phyloP scores from a whole-genome alignment of 2,888 invertebrate genomes.

The Entomobrya proxima region DNA sequence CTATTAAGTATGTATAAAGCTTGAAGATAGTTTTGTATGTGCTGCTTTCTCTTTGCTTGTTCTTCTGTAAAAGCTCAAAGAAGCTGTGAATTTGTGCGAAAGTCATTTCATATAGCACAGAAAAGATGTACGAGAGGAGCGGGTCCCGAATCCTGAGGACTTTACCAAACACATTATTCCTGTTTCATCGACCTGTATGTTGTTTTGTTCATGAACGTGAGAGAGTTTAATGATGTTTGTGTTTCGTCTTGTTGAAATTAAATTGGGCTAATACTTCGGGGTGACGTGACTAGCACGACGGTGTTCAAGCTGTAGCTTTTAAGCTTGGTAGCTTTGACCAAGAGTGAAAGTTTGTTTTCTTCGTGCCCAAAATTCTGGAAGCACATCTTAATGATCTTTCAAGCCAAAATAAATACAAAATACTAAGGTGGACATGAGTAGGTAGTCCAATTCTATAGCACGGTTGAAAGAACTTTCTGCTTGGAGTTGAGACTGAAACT shows the following conservation, averaged over 20 bases:
- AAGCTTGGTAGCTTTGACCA: too few species aligned
- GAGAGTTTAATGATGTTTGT: conserved; percentile 45
- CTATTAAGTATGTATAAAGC: neutral
- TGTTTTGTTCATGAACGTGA: neutral
- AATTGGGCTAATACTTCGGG: conserved; percentile 37
- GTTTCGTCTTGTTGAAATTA: conserved; percentile 41
- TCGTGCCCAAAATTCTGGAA: too few species aligned
- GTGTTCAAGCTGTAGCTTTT: too few species aligned
- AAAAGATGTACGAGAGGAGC: neutral
- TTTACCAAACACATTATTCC: neutral
- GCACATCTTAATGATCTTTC: too few species aligned
- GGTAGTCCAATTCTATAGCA: too few species aligned
- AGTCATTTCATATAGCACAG: neutral
- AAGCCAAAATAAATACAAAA: too few species aligned
- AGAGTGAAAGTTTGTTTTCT: too few species aligned
- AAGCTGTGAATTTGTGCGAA: conserved; percentile 1
- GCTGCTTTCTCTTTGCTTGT: neutral
- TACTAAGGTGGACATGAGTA: too few species aligned
- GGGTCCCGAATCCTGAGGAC: neutral
- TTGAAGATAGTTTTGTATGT: too few species aligned
- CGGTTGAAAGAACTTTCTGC: too few species aligned
- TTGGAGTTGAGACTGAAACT: too few species aligned
- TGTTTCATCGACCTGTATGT: neutral
- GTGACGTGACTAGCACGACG: too few species aligned
- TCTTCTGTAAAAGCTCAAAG: neutral